Percentiles rank a stretch among this genome's conserved stretches.
Conservation (phyloP, 1,140 invertebrate species). For the Drosophila prosaltans region DNA sequence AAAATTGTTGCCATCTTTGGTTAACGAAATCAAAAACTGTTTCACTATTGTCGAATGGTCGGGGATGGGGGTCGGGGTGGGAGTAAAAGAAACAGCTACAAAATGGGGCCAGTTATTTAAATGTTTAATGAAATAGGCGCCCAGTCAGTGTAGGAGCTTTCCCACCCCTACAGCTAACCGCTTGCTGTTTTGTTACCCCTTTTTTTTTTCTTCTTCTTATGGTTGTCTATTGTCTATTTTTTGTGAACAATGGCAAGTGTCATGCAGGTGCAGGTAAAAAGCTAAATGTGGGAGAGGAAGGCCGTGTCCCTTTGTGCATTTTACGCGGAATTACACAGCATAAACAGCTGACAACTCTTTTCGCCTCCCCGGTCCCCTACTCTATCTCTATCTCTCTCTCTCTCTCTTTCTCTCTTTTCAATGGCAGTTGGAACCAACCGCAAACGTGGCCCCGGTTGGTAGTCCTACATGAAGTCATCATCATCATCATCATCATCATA, state of each 20-base stretch:
- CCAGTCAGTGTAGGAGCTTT: conserved; percentile 8
- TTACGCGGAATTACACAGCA: conserved; percentile 78
- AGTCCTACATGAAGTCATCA: conserved; percentile 14
- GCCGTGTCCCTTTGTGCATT: conserved; percentile 73
- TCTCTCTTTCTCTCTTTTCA: neutral
- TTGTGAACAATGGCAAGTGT: conserved; percentile 74
- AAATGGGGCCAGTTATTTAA: conserved; percentile 39
- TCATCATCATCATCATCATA: neutral
- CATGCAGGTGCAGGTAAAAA: conserved; percentile 48
- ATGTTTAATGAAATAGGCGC: conserved; percentile 53
- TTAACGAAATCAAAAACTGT: conserved; percentile 45
- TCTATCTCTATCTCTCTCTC: too few species aligned
- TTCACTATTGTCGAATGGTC: neutral
- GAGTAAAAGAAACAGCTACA: neutral
- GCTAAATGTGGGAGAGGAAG: conserved; percentile 33
- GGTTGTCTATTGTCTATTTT: conserved; percentile 66
- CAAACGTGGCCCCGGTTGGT: conserved; percentile 23
- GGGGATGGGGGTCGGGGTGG: too few species aligned
- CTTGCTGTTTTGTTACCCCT: neutral
- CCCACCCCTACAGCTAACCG: conserved; percentile 9
- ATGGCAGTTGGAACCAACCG: conserved; percentile 16
- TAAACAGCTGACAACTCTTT: conserved; percentile 61
- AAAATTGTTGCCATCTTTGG: conserved; percentile 29
- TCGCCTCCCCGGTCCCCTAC: neutral
- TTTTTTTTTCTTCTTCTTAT: conserved; percentile 21